Percentiles rank a stretch among this genome's conserved stretches.
These are phyloP conservation scores for Altica lythri DNA, from an alignment of 2,888 invertebrate species.

Conservation along the genomic window DNA sequence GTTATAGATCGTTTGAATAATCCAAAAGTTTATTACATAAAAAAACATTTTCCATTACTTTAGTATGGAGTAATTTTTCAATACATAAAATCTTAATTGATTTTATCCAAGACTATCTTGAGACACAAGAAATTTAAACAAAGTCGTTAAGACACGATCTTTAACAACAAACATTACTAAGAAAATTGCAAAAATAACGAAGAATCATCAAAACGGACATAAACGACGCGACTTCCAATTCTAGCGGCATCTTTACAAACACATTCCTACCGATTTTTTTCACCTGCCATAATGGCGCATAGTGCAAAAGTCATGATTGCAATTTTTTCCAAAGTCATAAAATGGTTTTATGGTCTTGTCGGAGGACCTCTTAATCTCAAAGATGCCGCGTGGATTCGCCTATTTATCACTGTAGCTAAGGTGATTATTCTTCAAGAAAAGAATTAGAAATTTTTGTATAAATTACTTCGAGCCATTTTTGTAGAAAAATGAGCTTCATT, in stretches of 20 bases:
- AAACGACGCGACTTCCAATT: constrained; percentile 3
- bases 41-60: too few relatives aligned
- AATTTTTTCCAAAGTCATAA: constrained; percentile 25
- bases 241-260: constrained; percentile 18
- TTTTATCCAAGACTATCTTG: background rate
- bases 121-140: constrained; percentile 1
- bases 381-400: constrained; percentile 7
- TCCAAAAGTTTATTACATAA: too few relatives aligned
- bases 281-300: constrained; percentile 5
- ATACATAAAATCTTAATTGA: too few relatives aligned
- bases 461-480: too few relatives aligned
- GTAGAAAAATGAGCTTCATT: too few relatives aligned
- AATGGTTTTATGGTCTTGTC: constrained; percentile 22
- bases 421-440: background rate
- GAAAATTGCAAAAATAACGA: constrained; percentile 7
- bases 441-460: background rate
- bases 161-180: constrained; percentile 3
- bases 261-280: constrained; percentile 13
- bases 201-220: background rate
- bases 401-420: constrained; percentile 4
- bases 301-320: constrained; percentile 25
- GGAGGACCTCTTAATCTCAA: constrained; percentile 17
- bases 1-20: too few relatives aligned
- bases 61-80: too few relatives aligned
- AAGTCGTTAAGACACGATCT: background rate